Evolutionary conservation across 1,140 invertebrate species (phyloP), one percentile per base, ranked within the genome.

Genomic region (Drosophila sucinea): DNA sequence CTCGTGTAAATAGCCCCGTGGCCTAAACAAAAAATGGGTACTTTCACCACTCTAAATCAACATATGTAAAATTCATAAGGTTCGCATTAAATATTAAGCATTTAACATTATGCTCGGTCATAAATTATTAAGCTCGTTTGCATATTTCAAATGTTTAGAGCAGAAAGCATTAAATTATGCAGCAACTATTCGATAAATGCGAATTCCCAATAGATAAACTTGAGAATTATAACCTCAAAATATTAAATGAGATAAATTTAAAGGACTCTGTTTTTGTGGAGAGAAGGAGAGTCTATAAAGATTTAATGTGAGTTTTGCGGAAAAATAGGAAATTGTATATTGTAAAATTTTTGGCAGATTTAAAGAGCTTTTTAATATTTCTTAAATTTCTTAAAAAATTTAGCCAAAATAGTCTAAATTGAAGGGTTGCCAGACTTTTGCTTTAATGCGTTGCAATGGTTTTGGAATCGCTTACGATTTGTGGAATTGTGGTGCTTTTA

Each of bases 21-120:
- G 44, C 23, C 8, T 10, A 51, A 27, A 2, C 23, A 10, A 51
- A 51, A 51, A 38, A 11, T 25, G 44, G 23, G 17, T 25, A 47
- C 44, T 47, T 23, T 47, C 17, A 47, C 17, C 44, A 25, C 17
- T 47, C 44, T 27, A 51, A 51, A 51, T 51, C 44, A 51, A 51
- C 44, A 51, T 51, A 56, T 67, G 66, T 60, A 51, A 71, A 73
- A 79, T 75, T 78, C 60, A 77, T 67, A 70, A 61, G 70, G 60
- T 65, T 56, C 63, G 70, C 69, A 77, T 77, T 68, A 63, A 70
- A 68, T 79, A 77, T 68, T 71, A 57, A 75, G 38, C 41, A 29
- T 58, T 4, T 55, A 67, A 73, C 70, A 75, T 73, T 73, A 75
- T 57, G 63, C 41, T 30, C 33, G 3, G 47, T 56, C 68, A 85